Evolutionary conservation across 2,888 invertebrate species (phyloP).

Genomic region (Orthosia gracilis): DNA sequence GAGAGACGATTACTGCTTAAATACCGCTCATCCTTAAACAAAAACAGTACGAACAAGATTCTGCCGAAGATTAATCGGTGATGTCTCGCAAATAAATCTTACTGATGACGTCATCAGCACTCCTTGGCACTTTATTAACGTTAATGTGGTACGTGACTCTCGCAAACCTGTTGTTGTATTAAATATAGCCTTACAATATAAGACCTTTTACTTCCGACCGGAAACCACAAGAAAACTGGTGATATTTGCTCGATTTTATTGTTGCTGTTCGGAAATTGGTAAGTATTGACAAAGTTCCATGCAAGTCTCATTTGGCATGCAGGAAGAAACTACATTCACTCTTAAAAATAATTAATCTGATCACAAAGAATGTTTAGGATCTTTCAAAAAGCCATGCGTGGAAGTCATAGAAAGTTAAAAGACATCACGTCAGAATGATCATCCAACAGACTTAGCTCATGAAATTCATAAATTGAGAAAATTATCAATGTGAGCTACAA

Average conservation of each 20-base stretch:
- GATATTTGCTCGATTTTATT: constrained; percentile 34
- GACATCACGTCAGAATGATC: neutral
- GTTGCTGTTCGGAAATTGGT: neutral
- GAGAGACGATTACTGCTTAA: constrained; percentile 12
- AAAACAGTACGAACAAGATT: constrained; percentile 33
- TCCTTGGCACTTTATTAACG: constrained; percentile 55
- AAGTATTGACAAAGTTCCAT: neutral
- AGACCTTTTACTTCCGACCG: constrained; percentile 63
- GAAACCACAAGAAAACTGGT: constrained; percentile 50
- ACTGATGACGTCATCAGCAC: constrained; percentile 42
- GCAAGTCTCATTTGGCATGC: neutral
- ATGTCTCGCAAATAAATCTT: constrained; percentile 43
- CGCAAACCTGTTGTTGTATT: constrained; percentile 42
- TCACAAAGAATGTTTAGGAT: neutral
- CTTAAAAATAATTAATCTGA: neutral
- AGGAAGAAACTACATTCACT: neutral
- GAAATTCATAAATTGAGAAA: neutral
- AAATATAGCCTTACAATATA: constrained; percentile 49
- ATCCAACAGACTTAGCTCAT: too few species aligned
- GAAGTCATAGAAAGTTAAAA: neutral
- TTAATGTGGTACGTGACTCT: constrained; percentile 38
- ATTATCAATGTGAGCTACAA: too few species aligned
- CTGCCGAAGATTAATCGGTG: constrained; percentile 37
- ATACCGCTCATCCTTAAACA: constrained; percentile 24
- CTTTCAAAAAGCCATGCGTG: neutral